Conservation (phyloP, 1,140 invertebrate genomes). For the Teleogryllus occipitalis region DNA sequence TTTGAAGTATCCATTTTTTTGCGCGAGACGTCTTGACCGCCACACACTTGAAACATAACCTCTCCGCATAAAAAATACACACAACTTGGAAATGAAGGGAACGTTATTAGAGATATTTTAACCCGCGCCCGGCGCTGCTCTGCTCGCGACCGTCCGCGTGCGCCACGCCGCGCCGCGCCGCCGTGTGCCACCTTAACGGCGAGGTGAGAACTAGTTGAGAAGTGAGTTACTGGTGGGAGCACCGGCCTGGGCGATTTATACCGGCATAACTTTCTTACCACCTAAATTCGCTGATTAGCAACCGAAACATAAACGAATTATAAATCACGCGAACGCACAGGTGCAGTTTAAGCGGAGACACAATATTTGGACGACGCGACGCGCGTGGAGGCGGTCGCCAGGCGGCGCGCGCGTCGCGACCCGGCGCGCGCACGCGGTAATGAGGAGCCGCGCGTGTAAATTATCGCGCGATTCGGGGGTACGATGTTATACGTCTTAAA, state of each 20-base stretch:
- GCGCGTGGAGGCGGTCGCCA: not conserved
- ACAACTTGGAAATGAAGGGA: not conserved
- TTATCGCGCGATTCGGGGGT: not conserved
- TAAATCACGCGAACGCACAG: not conserved
- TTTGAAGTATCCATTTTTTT: not conserved
- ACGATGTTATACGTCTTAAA: not conserved
- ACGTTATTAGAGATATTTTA: not conserved
- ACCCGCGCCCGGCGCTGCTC: not conserved
- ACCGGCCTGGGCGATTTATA: not conserved
- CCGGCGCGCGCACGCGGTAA: not conserved
- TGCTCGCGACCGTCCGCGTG: too few species aligned
- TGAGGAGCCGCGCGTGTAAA: not conserved
- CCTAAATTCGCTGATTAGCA: not conserved
- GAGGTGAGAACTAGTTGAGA: not conserved
- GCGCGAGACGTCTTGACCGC: not conserved
- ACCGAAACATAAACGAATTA: not conserved
- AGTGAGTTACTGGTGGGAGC: not conserved
- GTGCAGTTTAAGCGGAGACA: not conserved
- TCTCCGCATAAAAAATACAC: not conserved
- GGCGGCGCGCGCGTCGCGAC: too few species aligned
- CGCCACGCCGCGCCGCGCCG: too few species aligned
- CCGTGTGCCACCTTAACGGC: not conserved
- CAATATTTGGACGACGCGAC: not conserved
- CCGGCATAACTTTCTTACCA: not conserved
- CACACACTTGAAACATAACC: conserved; percentile 4